These are phyloP conservation scores for Calypte anna DNA, from an alignment of 2,113 vertebrate genomes.

Conservation along the genomic window DNA sequence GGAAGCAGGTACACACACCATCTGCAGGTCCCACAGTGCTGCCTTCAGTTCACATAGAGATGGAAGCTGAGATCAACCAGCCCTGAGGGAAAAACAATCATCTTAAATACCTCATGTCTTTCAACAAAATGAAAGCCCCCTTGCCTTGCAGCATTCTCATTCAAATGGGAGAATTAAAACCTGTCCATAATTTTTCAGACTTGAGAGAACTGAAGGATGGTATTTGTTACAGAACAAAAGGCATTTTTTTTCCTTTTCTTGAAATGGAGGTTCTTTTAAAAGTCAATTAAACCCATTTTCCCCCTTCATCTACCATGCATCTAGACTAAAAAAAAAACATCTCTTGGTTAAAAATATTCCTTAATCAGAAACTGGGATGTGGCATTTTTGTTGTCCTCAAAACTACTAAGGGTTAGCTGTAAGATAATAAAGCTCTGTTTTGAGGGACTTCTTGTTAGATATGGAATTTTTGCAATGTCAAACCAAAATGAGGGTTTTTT, in stretches of 20 bases:
- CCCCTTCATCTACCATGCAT: constrained; percentile 31
- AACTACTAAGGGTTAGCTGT: background rate
- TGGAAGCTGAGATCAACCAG: background rate
- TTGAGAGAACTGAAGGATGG: background rate
- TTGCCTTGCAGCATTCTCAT: background rate
- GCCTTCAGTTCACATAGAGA: background rate
- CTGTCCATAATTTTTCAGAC: background rate
- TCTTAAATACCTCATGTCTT: background rate
- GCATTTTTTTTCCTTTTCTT: background rate
- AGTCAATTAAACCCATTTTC: background rate
- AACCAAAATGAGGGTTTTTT: background rate
- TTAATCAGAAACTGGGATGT: background rate
- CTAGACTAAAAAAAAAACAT: constrained; percentile 27
- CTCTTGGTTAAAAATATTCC: constrained; percentile 38
- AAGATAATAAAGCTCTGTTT: background rate
- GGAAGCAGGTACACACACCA: background rate
- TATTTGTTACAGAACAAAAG: background rate
- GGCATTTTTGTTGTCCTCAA: constrained; percentile 32
- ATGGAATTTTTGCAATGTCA: background rate
- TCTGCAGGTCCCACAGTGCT: rapidly evolving
- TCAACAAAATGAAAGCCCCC: background rate
- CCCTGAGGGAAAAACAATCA: background rate
- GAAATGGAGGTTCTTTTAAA: constrained; percentile 1
- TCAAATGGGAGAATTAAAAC: background rate
- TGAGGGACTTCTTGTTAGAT: background rate